Evolutionary conservation across 2,113 vertebrate genomes (phyloP).

Genomic region (Kryptolebias marmoratus): DNA sequence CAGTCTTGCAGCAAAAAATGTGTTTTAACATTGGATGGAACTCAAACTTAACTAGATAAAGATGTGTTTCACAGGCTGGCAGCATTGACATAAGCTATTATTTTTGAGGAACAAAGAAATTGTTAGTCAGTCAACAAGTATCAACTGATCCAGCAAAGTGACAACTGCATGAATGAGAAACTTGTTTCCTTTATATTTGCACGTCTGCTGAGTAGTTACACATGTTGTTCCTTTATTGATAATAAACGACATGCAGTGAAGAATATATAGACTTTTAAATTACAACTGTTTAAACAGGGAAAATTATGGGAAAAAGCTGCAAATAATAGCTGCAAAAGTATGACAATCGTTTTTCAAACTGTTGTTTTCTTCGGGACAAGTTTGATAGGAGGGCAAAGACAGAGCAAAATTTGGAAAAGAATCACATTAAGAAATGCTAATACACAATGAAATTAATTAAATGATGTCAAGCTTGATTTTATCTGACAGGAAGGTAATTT

Average conservation of each 20-base stretch:
- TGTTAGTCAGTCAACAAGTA: too few species aligned
- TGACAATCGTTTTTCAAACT: slow-evolving; percentile 57
- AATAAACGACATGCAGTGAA: neutral
- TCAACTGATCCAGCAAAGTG: too few species aligned
- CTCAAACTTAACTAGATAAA: neutral
- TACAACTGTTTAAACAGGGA: slow-evolving; percentile 6
- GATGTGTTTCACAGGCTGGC: neutral
- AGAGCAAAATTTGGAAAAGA: slow-evolving; percentile 40
- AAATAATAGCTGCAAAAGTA: slow-evolving; percentile 22
- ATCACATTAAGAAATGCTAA: slow-evolving; percentile 75
- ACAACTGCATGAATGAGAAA: neutral
- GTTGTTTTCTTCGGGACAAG: slow-evolving; percentile 46
- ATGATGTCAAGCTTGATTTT: slow-evolving; percentile 89
- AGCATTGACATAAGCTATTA: neutral
- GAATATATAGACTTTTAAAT: neutral
- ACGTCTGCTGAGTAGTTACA: neutral
- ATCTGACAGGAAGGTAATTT: slow-evolving; percentile 91
- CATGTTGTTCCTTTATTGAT: neutral
- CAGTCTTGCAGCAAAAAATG: neutral
- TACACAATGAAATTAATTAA: slow-evolving; percentile 87
- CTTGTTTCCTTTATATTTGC: neutral
- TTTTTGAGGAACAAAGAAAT: neutral
- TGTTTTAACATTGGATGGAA: neutral
- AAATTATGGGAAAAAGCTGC: slow-evolving; percentile 1
- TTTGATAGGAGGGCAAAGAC: slow-evolving; percentile 25